Percentiles rank a stretch among this genome's conserved stretches.
These are phyloP conservation scores for Atherinomorus stipes DNA, from an alignment of 2,113 vertebrate species.

Conservation along the genomic window DNA sequence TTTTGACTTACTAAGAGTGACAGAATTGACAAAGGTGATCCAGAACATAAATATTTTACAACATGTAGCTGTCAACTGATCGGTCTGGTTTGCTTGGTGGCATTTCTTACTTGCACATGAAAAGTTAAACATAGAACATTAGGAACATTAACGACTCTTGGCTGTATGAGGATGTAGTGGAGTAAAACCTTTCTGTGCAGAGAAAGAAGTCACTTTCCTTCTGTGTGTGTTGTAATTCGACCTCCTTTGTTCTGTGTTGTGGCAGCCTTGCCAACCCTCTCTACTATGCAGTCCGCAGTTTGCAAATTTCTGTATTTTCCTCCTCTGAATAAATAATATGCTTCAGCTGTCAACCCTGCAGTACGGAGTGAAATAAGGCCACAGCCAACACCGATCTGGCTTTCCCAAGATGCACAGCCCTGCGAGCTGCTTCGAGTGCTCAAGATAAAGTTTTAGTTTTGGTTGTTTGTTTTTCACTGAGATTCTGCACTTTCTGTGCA, in stretches of 20 bases:
- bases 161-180: background rate
- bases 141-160: background rate
- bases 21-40: constrained; percentile 31
- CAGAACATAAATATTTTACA: constrained; percentile 29
- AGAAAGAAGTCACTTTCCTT: background rate
- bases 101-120: background rate
- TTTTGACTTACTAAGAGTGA: constrained; percentile 38
- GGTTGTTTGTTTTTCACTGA: background rate
- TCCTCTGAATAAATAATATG: background rate
- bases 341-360: background rate
- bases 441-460: background rate
- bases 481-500: background rate
- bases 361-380: background rate
- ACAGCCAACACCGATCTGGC: background rate
- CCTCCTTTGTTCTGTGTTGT: background rate
- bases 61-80: constrained; percentile 32
- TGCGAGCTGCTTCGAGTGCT: background rate
- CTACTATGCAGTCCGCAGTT: background rate
- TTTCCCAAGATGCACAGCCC: background rate
- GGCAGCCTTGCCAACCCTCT: background rate
- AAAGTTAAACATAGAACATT: background rate
- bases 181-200: background rate
- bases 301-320: background rate
- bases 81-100: too few species aligned
- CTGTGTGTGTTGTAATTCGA: background rate